Evolutionary conservation across 2,888 invertebrate genomes (phyloP), one percentile per base, ranked within the genome.

Genomic region (Trissoscelio sp.): DNA sequence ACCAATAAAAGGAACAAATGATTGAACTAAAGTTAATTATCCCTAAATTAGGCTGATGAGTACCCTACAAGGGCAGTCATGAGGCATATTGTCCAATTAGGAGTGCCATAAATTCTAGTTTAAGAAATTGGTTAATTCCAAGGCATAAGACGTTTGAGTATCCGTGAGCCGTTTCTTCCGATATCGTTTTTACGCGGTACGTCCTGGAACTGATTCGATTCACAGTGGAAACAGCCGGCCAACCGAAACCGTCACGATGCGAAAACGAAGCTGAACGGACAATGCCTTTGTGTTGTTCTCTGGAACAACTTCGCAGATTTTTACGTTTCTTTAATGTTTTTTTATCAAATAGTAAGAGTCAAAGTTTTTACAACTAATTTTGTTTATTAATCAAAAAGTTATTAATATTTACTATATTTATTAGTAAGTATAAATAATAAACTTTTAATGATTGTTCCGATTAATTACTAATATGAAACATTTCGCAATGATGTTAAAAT

Each of bases 151-250:
- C 64, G 53, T 46, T 75, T 11, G 53, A 62, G 46, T 73, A 39
- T 62, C 81, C 55, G 75, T 67, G 67, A 77, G 78, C 62, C 60
- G 75, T 60, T 82, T 73, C 70, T 80, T 80, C 78, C 70, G 78
- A 83, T 82, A 70, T 77, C 66, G 64, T 82, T 80, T 78, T 85
- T 83, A 85, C 78, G 74, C 79, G 81, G 72, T 80, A 83, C 82
- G 82, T 85, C 88, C 83, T 85, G 85, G 84, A 89, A 86, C 84
- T 83, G 85, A 87, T 86, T 87, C 86, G 85, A 86, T 84, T 82
- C 84, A 39, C 64, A 46, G 73, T 72, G 18, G 57, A 83, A 72
- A 69, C 51, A 60, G 75, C 57, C 86, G 84, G 81, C 87, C 85
- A 81, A 84, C 86, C 86, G 86, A 85, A 85, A 88, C 87, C 84